Evolutionary conservation across 64 coral and sea anemone species (phyloP).

Genomic region (Pocillopora damicornis): DNA sequence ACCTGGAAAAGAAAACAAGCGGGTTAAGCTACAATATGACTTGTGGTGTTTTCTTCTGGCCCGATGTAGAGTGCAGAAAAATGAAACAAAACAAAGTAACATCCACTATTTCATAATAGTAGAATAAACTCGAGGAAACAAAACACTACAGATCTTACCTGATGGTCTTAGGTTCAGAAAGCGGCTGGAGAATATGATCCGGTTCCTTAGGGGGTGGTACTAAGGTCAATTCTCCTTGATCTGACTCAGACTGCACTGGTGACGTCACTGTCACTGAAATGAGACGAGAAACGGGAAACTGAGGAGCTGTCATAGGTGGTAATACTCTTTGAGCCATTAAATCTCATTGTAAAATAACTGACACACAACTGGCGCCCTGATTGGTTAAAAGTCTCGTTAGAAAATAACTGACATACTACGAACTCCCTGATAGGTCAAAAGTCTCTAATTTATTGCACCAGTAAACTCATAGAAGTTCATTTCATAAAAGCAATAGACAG

Average conservation of each 20-base stretch:
- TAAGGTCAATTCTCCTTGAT: constrained; percentile 75
- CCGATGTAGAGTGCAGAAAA: not conserved
- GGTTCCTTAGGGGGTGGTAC: constrained; percentile 87
- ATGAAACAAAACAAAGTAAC: too few species aligned
- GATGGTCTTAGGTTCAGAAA: constrained; percentile 69
- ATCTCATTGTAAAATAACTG: too few species aligned
- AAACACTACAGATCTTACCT: constrained; percentile 41
- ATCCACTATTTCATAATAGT: too few species aligned
- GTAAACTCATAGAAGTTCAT: too few species aligned
- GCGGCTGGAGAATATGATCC: constrained; percentile 74
- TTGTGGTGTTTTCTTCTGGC: too few species aligned
- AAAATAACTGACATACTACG: too few species aligned
- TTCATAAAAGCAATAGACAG: too few species aligned
- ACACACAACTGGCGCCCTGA: too few species aligned
- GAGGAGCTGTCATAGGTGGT: not conserved
- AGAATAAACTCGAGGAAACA: not conserved
- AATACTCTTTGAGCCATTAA: not conserved
- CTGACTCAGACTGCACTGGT: constrained; percentile 84
- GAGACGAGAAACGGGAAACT: not conserved
- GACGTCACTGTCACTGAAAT: constrained; percentile 81
- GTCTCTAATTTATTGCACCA: too few species aligned
- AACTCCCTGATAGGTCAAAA: too few species aligned
- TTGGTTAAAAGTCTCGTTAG: too few species aligned
- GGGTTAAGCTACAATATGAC: too few species aligned
- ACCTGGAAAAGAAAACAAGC: constrained; percentile 31